phyloP scores from a whole-genome alignment of 2,113 vertebrate species.

The Lathamus discolor region DNA sequence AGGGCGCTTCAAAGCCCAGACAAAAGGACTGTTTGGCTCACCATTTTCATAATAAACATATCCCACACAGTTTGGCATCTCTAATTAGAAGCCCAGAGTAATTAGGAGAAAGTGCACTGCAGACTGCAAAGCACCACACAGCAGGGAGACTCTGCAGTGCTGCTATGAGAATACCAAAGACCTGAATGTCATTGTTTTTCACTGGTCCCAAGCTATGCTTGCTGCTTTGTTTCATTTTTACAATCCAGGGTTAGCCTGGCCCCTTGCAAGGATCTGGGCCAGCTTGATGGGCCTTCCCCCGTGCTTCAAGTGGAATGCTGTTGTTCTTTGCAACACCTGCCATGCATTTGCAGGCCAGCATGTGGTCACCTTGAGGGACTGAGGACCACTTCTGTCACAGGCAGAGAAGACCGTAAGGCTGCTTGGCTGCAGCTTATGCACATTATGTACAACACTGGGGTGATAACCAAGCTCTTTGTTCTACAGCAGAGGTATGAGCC shows the following conservation, averaged over 20 bases:
- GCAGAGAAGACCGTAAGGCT: neutral
- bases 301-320: neutral
- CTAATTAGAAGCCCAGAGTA: conserved; percentile 37
- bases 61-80: conserved; percentile 34
- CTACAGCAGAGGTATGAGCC: neutral
- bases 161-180: conserved; percentile 20
- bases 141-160: neutral
- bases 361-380: neutral
- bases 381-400: neutral
- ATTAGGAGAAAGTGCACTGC: conserved; percentile 25
- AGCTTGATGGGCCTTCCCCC: neutral
- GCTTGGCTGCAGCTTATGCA: neutral
- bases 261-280: neutral
- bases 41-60: conserved; percentile 50
- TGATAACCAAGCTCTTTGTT: neutral
- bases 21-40: conserved; percentile 26
- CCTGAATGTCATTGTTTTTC: conserved; percentile 6
- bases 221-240: neutral
- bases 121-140: neutral
- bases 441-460: neutral
- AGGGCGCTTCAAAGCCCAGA: conserved; percentile 21
- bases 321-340: fast-evolving
- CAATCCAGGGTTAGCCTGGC: neutral
- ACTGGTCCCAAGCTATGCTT: neutral
- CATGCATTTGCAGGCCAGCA: fast-evolving